phyloP scores from a whole-genome alignment of 1,140 invertebrate genomes.

The Eumaeus atala region DNA sequence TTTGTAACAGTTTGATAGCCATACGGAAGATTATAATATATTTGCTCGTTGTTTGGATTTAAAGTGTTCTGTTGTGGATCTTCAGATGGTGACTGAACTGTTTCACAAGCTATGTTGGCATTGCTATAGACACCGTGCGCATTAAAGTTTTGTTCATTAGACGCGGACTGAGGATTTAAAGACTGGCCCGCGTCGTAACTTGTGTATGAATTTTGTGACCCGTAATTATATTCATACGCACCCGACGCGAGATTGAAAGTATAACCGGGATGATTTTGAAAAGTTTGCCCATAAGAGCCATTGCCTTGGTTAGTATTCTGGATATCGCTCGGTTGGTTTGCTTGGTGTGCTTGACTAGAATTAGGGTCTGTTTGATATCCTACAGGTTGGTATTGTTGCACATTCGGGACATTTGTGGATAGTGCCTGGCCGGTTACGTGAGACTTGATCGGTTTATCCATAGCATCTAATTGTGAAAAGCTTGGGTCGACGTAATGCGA shows the following conservation, averaged over 20 bases:
- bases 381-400: constrained; percentile 34
- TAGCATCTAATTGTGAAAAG: constrained; percentile 46
- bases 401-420: constrained; percentile 33
- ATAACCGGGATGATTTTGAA: constrained; percentile 75
- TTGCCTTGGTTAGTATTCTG: constrained; percentile 34
- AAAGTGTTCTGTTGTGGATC: constrained; percentile 36
- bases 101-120: constrained; percentile 44
- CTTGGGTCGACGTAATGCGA: constrained; percentile 31
- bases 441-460: constrained; percentile 64
- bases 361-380: constrained; percentile 6
- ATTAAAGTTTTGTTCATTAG: constrained; percentile 41
- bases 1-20: constrained; percentile 64
- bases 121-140: constrained; percentile 49
- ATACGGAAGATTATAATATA: constrained; percentile 74
- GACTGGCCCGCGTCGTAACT: constrained; percentile 26
- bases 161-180: constrained; percentile 28
- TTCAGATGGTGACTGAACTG: constrained; percentile 74
- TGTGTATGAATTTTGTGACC: constrained; percentile 63
- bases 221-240: constrained; percentile 73
- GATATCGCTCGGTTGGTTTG: constrained; percentile 25
- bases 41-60: constrained; percentile 35
- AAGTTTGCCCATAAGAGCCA: constrained; percentile 41
- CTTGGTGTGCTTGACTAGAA: constrained; percentile 25
- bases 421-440: constrained; percentile 62
- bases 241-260: constrained; percentile 65